A percentile compares a stretch with the other conserved stretches of the same genome.
Conservation (phyloP, 2,113 vertebrate genomes). For the Silurus glanis region DNA sequence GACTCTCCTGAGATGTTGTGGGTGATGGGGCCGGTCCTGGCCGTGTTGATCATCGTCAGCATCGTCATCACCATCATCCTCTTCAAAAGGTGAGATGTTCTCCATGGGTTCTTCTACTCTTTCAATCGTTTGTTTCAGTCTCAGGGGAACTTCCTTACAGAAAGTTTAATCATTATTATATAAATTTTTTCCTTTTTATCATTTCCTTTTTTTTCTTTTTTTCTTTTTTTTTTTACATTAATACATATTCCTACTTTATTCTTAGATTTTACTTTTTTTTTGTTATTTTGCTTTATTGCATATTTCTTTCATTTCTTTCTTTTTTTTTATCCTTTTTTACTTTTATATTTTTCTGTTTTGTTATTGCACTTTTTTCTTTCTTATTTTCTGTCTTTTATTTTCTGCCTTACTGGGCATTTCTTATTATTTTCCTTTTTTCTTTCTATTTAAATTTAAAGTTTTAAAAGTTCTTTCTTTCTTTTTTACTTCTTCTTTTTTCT, state of each 20-base stretch:
- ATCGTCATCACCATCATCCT: conserved; percentile 97
- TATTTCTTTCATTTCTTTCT: too few species aligned
- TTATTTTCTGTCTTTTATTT: background rate
- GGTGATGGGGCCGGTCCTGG: conserved; percentile 96
- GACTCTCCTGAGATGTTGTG: conserved; percentile 96
- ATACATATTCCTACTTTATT: background rate
- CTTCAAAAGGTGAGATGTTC: conserved; percentile 90
- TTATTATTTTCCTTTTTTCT: background rate
- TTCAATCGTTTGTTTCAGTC: background rate
- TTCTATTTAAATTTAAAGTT: background rate
- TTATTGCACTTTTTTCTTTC: background rate
- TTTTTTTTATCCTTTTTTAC: background rate
- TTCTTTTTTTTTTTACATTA: background rate
- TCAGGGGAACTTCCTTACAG: background rate
- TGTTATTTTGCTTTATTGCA: background rate
- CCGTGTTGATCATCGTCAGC: conserved; percentile 93
- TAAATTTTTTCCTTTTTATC: background rate
- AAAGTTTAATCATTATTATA: background rate
- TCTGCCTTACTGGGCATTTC: background rate
- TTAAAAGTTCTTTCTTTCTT: background rate
- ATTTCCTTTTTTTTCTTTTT: background rate
- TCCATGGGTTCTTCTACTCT: conserved; percentile 6
- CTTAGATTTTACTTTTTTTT: background rate
- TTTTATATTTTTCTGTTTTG: background rate
- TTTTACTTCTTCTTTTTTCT: background rate